Evolutionary conservation across 2,113 vertebrate genomes (phyloP), one percentile per base, ranked within the genome.

Genomic region (Boleophthalmus pectinirostris): DNA sequence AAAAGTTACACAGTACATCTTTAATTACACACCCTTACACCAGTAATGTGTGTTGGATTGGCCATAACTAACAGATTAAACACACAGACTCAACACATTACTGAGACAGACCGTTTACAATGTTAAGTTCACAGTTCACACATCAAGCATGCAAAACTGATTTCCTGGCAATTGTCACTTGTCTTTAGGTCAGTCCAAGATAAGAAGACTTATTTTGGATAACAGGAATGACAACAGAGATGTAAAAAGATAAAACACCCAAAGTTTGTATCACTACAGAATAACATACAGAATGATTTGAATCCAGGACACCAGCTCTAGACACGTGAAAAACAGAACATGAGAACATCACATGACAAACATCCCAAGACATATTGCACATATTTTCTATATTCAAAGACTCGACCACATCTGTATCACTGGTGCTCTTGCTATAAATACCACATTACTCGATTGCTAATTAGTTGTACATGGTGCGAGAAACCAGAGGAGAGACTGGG

Each of bases 391-490:
- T 43, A 18, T 20, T 60, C 58, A 72, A 54, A 71, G 38, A 43
- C 38, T 79, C 18, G 61, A 75, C 25, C 65, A 64, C 61, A 7
- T 6, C 68, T 70, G 66, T 66, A 82, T 74, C 82, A 69, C 69
- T 67, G 73, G 71, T 77, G 56, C 69, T 83, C 73, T 75, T 66
- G 72, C 78, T 68, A 82, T 69, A 82, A 69, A 68, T 81, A 75
- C 79, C 71, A 72, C 77, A 68, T 68, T 75, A 70, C 64, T 61
- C 75, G 68, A 16, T 16, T 3, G 75, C 74, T 90, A 90, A 91
- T 83, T 82, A 83, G 77, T 68, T 80, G 69, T 80, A 81, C 72
- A 75, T 38, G 74, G 82, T 66, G 76, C 70, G 57, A n/a, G n/a
- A 35, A 68, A 56, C 49, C 61, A 77, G 23, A 47, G 76, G 74